Evolutionary conservation across 2,113 vertebrate species (phyloP).

Genomic region (Carettochelys insculpta): DNA sequence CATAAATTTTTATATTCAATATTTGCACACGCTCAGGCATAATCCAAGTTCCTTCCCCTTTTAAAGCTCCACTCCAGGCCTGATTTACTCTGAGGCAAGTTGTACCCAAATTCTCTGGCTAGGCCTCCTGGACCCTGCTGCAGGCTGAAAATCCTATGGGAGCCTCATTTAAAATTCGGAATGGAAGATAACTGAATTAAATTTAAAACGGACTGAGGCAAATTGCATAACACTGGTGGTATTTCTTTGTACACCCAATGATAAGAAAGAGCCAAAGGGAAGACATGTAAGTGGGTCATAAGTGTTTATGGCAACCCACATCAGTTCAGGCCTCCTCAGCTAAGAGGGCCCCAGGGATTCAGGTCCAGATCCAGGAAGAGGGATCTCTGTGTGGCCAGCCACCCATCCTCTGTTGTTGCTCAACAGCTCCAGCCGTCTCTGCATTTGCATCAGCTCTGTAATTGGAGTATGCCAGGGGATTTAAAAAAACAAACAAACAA

Average conservation of each 20-base stretch:
- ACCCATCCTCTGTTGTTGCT: background rate
- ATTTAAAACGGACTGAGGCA: background rate
- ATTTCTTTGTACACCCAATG: background rate
- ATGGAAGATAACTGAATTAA: background rate
- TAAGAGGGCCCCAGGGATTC: background rate
- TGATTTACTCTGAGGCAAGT: background rate
- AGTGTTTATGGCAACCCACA: background rate
- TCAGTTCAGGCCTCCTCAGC: background rate
- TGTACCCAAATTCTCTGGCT: background rate
- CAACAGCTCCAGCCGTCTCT: rapidly evolving
- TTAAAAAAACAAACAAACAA: no score
- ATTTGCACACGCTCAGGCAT: background rate
- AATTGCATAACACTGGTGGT: background rate
- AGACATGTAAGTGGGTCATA: background rate
- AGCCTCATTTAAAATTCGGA: background rate
- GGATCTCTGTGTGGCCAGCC: background rate
- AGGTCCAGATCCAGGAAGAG: background rate
- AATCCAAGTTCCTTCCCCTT: rapidly evolving
- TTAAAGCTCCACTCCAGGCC: background rate
- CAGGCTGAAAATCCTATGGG: background rate
- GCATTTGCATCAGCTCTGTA: rapidly evolving
- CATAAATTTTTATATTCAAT: background rate
- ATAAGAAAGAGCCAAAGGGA: background rate
- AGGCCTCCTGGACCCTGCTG: background rate
- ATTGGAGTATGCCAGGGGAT: background rate